Conservation (phyloP, 2,797 vertebrate genomes). For the Alcedo atthis region DNA sequence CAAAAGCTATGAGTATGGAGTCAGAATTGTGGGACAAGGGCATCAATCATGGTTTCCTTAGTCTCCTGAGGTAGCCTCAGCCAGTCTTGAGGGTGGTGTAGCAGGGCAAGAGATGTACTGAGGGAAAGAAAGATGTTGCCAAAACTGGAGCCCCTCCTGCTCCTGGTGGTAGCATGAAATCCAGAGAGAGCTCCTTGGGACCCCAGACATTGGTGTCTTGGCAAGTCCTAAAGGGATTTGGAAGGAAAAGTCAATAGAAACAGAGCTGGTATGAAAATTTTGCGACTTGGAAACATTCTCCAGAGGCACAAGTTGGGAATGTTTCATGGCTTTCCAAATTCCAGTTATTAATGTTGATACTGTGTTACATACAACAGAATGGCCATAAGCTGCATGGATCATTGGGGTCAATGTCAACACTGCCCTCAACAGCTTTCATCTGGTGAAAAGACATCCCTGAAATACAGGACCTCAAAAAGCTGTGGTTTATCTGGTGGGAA, state of each 20-base stretch:
- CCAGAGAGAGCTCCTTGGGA: not conserved
- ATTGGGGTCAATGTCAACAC: not conserved
- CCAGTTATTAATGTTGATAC: not conserved
- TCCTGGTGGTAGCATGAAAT: not conserved
- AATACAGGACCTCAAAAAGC: not conserved
- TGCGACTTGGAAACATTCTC: not conserved
- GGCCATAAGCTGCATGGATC: not conserved
- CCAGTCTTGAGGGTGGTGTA: not conserved
- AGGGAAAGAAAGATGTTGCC: not conserved
- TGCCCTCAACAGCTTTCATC: not conserved
- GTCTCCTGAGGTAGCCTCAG: not conserved
- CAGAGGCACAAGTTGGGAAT: not conserved
- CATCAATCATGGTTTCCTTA: not conserved
- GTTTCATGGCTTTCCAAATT: constrained; percentile 9
- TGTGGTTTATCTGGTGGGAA: not conserved
- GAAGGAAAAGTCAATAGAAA: not conserved
- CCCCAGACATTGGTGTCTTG: not conserved
- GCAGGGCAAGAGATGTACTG: not conserved
- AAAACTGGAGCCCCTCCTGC: not conserved
- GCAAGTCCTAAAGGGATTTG: not conserved
- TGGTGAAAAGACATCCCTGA: not conserved
- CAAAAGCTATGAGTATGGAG: not conserved
- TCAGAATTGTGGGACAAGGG: not conserved
- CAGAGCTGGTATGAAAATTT: not conserved
- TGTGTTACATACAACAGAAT: not conserved